These are phyloP conservation scores for Andrena marginata DNA, from an alignment of 2,888 invertebrate genomes.

Conservation along the genomic window DNA sequence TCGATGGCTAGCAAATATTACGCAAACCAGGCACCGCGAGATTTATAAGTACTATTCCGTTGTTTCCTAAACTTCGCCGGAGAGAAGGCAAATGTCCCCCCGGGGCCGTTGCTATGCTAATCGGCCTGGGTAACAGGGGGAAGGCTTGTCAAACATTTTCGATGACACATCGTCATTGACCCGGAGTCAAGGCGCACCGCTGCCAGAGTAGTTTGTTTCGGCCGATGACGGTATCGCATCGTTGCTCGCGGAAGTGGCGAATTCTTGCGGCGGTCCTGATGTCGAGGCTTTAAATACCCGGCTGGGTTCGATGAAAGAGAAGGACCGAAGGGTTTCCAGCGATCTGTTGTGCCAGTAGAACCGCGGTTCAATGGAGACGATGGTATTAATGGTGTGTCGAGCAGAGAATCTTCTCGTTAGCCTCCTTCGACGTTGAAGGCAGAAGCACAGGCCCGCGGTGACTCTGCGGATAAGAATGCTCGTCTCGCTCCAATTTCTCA, in stretches of 20 bases:
- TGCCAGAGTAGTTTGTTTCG: background rate
- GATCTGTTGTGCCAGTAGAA: no score
- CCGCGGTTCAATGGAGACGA: no score
- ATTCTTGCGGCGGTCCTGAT: no score
- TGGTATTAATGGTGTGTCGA: no score
- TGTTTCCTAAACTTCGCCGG: constrained; percentile 11
- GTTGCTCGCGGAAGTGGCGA: background rate
- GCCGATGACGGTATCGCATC: constrained; percentile 1
- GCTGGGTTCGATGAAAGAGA: no score
- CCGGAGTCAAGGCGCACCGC: constrained; percentile 25
- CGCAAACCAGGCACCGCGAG: constrained; percentile 6
- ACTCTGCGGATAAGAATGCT: no score
- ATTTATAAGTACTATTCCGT: background rate
- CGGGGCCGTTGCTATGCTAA: constrained; percentile 25
- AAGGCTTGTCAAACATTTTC: constrained; percentile 14
- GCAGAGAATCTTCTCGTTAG: no score
- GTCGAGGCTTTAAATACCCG: no score
- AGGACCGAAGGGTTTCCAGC: no score
- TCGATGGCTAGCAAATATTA: constrained; percentile 10
- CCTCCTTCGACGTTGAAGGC: no score
- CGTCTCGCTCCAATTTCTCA: no score
- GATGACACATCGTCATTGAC: constrained; percentile 25
- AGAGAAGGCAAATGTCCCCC: constrained; percentile 2
- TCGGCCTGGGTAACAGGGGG: background rate
- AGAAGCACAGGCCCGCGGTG: no score